Conservation (phyloP, 1,140 invertebrate species). For the Forficula auricularia region DNA sequence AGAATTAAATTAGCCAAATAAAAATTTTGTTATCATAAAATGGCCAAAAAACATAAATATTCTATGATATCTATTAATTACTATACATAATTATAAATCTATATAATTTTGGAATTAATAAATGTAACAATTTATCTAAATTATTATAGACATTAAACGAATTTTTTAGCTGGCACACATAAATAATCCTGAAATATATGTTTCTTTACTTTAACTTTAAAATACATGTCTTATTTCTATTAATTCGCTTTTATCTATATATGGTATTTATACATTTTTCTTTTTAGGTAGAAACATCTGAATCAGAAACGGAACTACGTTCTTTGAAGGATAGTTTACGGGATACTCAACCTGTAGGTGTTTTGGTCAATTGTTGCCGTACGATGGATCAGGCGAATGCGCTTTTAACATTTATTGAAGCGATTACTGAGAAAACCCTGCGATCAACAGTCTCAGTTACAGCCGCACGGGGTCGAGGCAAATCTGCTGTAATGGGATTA, state of each 20-base stretch:
- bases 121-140: too few species aligned
- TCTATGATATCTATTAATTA: too few species aligned
- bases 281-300: constrained; percentile 15
- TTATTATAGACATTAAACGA: too few species aligned
- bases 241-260: background rate
- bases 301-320: constrained; percentile 40
- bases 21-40: too few species aligned
- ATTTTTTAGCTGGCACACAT: too few species aligned
- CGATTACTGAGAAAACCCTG: constrained; percentile 81
- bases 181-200: too few species aligned
- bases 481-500: constrained; percentile 91
- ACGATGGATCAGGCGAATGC: constrained; percentile 88
- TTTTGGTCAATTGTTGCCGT: constrained; percentile 76
- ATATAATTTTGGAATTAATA: too few species aligned
- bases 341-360: constrained; percentile 80
- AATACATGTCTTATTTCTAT: too few species aligned
- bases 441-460: constrained; percentile 86
- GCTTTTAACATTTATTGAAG: constrained; percentile 84
- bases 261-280: background rate
- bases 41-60: too few species aligned
- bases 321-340: constrained; percentile 57
- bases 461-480: constrained; percentile 89
- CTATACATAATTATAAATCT: too few species aligned
- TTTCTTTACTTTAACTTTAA: too few species aligned
- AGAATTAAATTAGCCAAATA: too few species aligned